Conservation (phyloP, 2,113 vertebrate species). For the Heterochromis multidens region DNA sequence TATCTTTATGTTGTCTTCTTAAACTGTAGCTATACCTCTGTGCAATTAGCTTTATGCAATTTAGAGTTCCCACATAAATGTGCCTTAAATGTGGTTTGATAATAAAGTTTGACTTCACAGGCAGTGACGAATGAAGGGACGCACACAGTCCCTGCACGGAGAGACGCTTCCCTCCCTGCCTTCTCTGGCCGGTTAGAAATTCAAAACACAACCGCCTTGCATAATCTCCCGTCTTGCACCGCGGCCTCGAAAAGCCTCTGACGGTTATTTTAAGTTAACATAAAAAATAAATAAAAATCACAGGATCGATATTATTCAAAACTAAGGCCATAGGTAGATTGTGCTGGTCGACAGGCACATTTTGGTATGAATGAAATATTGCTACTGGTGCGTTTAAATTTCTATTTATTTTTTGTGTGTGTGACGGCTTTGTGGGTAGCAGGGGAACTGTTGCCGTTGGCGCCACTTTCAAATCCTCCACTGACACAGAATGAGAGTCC, state of each 20-base stretch:
- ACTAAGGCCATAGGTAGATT: neutral
- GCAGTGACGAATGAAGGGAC: neutral
- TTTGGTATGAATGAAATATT: conserved; percentile 26
- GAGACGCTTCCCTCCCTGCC: neutral
- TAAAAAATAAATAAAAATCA: conserved; percentile 73
- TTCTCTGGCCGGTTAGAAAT: conserved; percentile 37
- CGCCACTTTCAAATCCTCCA: conserved; percentile 74
- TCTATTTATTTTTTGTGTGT: conserved; percentile 64
- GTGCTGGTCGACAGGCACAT: conserved; percentile 2
- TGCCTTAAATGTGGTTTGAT: too few species aligned
- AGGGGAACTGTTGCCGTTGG: conserved; percentile 44
- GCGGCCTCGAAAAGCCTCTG: conserved; percentile 45
- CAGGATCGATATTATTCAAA: conserved; percentile 35
- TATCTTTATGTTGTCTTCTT: too few species aligned
- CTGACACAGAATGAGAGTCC: conserved; percentile 58
- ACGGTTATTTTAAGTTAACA: conserved; percentile 60
- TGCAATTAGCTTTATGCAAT: too few species aligned
- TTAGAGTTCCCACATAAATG: too few species aligned
- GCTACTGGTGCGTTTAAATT: conserved; percentile 28
- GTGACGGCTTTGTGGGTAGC: conserved; percentile 48
- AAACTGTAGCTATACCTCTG: too few species aligned
- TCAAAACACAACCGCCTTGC: conserved; percentile 64
- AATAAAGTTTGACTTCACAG: neutral
- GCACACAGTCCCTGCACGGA: neutral
- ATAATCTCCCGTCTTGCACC: conserved; percentile 66